phyloP scores from a whole-genome alignment of 1,140 invertebrate species.

The Penaeus japonicus region DNA sequence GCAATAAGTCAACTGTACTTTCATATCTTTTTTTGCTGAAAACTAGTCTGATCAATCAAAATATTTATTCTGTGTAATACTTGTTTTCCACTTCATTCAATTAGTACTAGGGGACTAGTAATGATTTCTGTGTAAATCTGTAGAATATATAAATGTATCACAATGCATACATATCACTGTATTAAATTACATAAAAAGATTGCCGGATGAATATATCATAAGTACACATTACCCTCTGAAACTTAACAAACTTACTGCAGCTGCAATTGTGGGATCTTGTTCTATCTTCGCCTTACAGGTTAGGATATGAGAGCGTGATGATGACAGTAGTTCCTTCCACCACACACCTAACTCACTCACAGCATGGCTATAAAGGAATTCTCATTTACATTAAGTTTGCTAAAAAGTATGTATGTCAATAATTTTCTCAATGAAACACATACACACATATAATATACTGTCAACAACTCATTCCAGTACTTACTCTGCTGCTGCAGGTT shows the following conservation, averaged over 20 bases:
- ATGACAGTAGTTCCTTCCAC: slow-evolving; percentile 80
- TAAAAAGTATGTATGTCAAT: not conserved
- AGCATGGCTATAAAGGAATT: slow-evolving; percentile 71
- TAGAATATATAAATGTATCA: too few species aligned
- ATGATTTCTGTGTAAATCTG: too few species aligned
- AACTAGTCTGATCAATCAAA: too few species aligned
- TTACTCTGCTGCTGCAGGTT: slow-evolving; percentile 79
- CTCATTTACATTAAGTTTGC: not conserved
- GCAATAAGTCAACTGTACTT: too few species aligned
- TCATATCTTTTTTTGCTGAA: too few species aligned
- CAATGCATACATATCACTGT: too few species aligned
- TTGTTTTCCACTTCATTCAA: too few species aligned
- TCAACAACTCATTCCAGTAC: slow-evolving; percentile 60
- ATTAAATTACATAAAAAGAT: too few species aligned
- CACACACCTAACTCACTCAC: slow-evolving; percentile 76
- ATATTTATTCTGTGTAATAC: too few species aligned
- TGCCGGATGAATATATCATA: too few species aligned
- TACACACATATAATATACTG: not conserved
- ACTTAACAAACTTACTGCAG: slow-evolving; percentile 21
- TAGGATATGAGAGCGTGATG: slow-evolving; percentile 62
- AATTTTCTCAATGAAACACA: not conserved
- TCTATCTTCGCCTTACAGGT: slow-evolving; percentile 37
- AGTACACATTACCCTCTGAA: not conserved
- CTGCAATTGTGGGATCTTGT: slow-evolving; percentile 27
- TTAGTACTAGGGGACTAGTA: too few species aligned